Conservation (phyloP, 2,113 vertebrate genomes). For the Thymallus thymallus region DNA sequence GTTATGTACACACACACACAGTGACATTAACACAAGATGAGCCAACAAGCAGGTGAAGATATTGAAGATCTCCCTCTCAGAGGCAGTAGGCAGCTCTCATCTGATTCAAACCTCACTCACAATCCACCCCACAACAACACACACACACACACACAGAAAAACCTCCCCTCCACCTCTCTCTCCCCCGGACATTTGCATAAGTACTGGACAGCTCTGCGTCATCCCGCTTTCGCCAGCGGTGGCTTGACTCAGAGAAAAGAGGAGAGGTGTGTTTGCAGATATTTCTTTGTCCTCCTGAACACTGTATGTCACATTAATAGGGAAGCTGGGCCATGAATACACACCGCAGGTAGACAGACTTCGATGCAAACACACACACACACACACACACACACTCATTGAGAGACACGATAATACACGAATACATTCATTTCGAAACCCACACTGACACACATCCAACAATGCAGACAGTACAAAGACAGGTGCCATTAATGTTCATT, state of each 20-base stretch:
- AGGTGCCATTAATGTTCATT: no score
- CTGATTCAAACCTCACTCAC: not conserved
- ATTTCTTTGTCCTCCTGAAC: not conserved
- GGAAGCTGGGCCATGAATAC: not conserved
- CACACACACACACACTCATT: not conserved
- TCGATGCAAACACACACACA: not conserved
- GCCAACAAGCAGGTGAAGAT: no score
- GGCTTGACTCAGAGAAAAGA: not conserved
- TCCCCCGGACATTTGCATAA: not conserved
- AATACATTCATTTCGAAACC: not conserved
- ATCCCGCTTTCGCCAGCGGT: not conserved
- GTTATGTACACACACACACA: not conserved
- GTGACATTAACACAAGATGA: not conserved
- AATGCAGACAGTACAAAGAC: not conserved
- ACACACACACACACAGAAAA: no score
- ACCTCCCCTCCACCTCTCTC: not conserved
- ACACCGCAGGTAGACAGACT: not conserved
- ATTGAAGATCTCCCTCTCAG: not conserved
- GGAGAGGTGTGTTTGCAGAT: not conserved
- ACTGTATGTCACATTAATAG: not conserved
- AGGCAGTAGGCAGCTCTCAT: not conserved
- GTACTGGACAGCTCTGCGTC: not conserved
- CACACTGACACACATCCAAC: not conserved
- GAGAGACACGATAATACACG: no score
- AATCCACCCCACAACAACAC: not conserved